A percentile compares a stretch with the other conserved stretches of the same genome.
phyloP scores from a whole-genome alignment of 2,888 invertebrate genomes.

The Chalcosyrphus nemorum region DNA sequence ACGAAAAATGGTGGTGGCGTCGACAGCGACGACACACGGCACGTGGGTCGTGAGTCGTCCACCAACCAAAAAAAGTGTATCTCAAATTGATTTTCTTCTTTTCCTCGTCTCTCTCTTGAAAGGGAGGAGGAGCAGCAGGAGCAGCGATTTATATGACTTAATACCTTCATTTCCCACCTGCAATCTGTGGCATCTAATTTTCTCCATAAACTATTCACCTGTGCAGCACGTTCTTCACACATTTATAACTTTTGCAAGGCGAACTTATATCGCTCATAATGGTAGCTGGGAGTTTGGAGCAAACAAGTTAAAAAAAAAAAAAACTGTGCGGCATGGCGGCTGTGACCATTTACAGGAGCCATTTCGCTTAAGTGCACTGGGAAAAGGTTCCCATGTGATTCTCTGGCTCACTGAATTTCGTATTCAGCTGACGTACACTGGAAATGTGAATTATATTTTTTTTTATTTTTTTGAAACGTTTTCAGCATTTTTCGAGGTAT shows the following conservation, averaged over 20 bases:
- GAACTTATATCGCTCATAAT: slow-evolving; percentile 56
- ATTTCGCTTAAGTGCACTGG: slow-evolving; percentile 30
- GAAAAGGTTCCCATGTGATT: slow-evolving; percentile 17
- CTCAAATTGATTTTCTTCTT: slow-evolving; percentile 62
- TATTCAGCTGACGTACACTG: slow-evolving; percentile 40
- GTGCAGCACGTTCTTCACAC: slow-evolving; percentile 63
- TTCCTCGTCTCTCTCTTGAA: too few relatives aligned
- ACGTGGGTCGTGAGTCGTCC: slow-evolving; percentile 16
- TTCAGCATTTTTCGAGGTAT: not conserved
- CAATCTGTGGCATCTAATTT: slow-evolving; percentile 72
- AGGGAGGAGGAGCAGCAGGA: not conserved
- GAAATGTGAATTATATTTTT: slow-evolving; percentile 30
- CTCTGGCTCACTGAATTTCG: slow-evolving; percentile 22
- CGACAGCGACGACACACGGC: not conserved
- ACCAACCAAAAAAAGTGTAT: slow-evolving; percentile 11
- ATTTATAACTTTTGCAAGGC: slow-evolving; percentile 57
- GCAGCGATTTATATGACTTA: slow-evolving; percentile 69
- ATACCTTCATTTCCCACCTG: slow-evolving; percentile 56
- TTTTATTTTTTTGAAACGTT: not conserved
- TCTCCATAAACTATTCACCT: slow-evolving; percentile 69
- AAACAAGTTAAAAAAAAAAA: not conserved
- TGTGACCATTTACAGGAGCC: slow-evolving; percentile 35
- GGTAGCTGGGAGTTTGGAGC: not conserved
- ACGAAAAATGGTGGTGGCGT: not conserved
- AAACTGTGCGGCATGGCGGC: slow-evolving; percentile 1